Base-by-base conservation (phyloP, 2,888 invertebrate genomes). In the Psylliodes chrysocephalus region DNA sequence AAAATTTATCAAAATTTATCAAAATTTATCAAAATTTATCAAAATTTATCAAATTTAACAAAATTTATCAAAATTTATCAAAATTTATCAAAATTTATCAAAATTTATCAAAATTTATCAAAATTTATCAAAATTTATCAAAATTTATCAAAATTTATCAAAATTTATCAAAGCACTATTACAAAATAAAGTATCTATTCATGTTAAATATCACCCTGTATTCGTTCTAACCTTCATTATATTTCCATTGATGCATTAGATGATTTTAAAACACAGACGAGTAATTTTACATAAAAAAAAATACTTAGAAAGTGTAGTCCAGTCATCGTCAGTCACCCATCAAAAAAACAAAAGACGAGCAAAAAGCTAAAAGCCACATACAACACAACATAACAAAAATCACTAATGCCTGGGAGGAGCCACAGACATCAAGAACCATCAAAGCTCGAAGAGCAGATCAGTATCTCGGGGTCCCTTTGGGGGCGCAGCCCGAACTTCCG, bases 401-500 rank as follows among this genome's bases (percentile, higher is more conserved):
- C 55, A 55, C 55, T 55, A 55, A 55, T 55, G 55, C 19, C 44
- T 30, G 30, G 55, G 55, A 55, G 55, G 55, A 55, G 55, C 30
- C 30, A 30, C 17, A 18, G 18, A 8, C 18, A 15, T 42, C 42
- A 42, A 42, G 42, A 42, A 4, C 42, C 42, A 42, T 42, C 42
- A 42, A 42, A 42, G 17, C 42, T 8, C 10, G 17, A 42, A 42
- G 35, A 35, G 35, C 35, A 42, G 42, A 42, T 42, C 42, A 10
- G 42, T 42, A 42, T 42, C 42, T 55, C 42, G 28, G 28, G 12
- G 28, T 40, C 30, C 55, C 44, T 44, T 55, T 55, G 25, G 55
- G 53, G 55, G 55, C 44, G 42, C 44, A 30, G 30, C 30, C 18
- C 55, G 44, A n/a, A 55, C 44, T 55, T 44, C 55, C 55, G 55